Conservation (phyloP, 2,888 invertebrate species). For the Nudaria mundana region DNA sequence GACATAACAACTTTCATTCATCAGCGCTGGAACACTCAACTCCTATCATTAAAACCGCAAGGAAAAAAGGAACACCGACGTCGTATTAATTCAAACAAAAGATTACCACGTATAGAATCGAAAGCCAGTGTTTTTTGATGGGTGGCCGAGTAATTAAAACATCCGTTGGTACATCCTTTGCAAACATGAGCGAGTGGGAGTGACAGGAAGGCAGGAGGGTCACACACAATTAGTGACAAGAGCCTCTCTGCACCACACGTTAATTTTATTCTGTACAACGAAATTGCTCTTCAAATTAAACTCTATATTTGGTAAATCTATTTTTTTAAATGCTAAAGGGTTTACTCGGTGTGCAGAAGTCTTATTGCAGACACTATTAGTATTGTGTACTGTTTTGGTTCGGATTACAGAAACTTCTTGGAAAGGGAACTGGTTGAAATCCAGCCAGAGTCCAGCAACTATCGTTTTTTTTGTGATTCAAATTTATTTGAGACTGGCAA, state of each 20-base stretch:
- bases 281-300: conserved; percentile 63
- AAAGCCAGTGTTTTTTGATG: conserved; percentile 47
- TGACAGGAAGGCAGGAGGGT: conserved; percentile 45
- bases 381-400: no score
- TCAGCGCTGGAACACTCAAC: conserved; percentile 20
- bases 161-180: conserved; percentile 36
- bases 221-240: conserved; percentile 69
- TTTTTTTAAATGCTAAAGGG: no score
- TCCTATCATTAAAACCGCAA: conserved; percentile 41
- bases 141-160: conserved; percentile 47
- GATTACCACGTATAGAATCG: conserved; percentile 46
- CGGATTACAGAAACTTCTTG: no score
- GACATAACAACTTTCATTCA: conserved; percentile 33
- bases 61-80: conserved; percentile 41
- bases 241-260: conserved; percentile 54
- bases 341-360: no score
- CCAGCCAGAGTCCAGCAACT: no score
- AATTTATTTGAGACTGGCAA: no score
- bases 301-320: conserved; percentile 51
- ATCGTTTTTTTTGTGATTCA: no score
- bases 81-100: conserved; percentile 53
- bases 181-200: conserved; percentile 38
- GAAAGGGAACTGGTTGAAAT: no score
- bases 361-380: no score
- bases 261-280: conserved; percentile 56